Evolutionary conservation across 2,888 invertebrate species (phyloP).

Genomic region (Drosophila maculinotata): DNA sequence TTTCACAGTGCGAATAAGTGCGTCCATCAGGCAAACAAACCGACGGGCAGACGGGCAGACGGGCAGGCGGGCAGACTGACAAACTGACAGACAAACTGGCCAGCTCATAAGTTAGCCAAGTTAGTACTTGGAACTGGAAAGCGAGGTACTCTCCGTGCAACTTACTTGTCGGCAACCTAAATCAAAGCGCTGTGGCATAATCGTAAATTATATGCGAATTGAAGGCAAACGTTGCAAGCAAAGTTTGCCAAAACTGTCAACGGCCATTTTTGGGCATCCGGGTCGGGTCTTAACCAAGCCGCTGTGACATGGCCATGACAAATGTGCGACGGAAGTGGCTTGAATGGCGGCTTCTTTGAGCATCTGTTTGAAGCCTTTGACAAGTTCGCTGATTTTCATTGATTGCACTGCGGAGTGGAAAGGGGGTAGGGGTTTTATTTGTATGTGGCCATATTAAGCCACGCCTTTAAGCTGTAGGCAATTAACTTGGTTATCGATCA

Average conservation of each 20-base stretch:
- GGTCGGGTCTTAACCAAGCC: no score
- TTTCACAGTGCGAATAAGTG: constrained; percentile 49
- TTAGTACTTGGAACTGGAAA: constrained; percentile 20
- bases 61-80: neutral
- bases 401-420: constrained; percentile 39
- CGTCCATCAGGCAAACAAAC: constrained; percentile 26
- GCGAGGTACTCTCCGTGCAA: neutral
- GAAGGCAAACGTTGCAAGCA: no score
- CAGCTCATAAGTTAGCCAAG: constrained; percentile 55
- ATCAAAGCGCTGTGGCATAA: constrained; percentile 66
- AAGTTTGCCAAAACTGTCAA: constrained; percentile 39
- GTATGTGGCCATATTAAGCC: constrained; percentile 18
- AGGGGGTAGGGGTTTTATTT: no score
- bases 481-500: constrained; percentile 67
- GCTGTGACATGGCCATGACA: constrained; percentile 70
- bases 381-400: constrained; percentile 64
- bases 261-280: constrained; percentile 63
- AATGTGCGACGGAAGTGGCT: constrained; percentile 72
- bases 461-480: constrained; percentile 40
- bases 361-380: constrained; percentile 33
- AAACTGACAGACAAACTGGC: constrained; percentile 2
- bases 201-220: constrained; percentile 74
- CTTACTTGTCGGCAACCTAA: constrained; percentile 62
- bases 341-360: constrained; percentile 52
- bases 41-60: constrained; percentile 9